Evolutionary conservation across 37 sponge, comb jelly and placozoan genomes (phyloP), one percentile per base, ranked within the genome.

Genomic region (Mnemiopsis leidyi): DNA sequence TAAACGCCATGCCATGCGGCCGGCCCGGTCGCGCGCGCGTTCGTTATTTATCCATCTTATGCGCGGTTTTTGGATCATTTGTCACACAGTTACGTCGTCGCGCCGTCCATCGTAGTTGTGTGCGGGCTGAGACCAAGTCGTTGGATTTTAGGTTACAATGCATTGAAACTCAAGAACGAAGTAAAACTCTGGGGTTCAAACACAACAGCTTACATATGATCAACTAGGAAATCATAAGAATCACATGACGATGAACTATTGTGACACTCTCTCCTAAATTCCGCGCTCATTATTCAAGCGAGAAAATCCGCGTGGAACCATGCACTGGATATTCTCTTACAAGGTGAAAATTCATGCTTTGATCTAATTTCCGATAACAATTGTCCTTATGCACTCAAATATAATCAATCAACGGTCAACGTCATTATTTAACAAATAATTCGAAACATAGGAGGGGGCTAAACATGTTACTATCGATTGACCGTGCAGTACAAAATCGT

Each of bases 391-490:
- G 9, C 13, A 48, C 61, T 48, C 61, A 48, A 48, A 48, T 48
- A 48, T 48, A 48, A 48, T 48, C 61, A 48, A 69, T 69, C 29
- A 69, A 69, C 73, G 73, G 29, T 69, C 73, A 69, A 69, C 73
- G 73, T 69, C 29, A 69, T 25, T 69, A 69, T 25, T 28, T n/a
- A 69, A 69, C 73, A 69, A 69, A 69, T 69, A 69, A 48, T 48
- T 48, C 61, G 61, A 48, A 48, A 48, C 61, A 48, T 48, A 13
- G 61, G 61, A 5, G 13, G 13, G 61, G 61, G 61, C 13, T 18
- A 48, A 48, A 48, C 61, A 48, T 18, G 61, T 48, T 13, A 48
- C 61, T n/a, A n/a, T n/a, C n/a, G n/a, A n/a, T n/a, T n/a, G n/a
- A n/a, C n/a, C n/a, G n/a, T n/a, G n/a, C n/a, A n/a, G n/a, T n/a